A percentile compares a stretch with the other conserved stretches of the same genome.
phyloP scores from a whole-genome alignment of 2,113 vertebrate genomes.

The Cyprinodon brontotheroides region DNA sequence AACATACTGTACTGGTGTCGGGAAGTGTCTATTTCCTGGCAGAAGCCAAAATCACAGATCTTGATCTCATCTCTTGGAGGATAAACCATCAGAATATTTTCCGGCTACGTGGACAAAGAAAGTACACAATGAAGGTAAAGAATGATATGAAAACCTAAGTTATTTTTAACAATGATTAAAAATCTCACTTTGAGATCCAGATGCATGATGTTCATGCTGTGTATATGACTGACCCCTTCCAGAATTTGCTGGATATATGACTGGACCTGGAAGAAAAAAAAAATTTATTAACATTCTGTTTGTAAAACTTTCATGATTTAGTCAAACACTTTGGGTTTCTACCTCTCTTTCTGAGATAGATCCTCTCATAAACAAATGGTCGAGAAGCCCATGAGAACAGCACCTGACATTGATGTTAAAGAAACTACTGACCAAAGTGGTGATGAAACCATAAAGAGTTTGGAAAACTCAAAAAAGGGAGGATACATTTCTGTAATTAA shows the following conservation, averaged over 20 bases:
- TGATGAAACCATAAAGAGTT: neutral
- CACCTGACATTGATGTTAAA: slow-evolving; percentile 82
- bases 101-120: slow-evolving; percentile 76
- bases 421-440: slow-evolving; percentile 25
- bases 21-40: slow-evolving; percentile 85
- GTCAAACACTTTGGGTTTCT: neutral
- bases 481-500: slow-evolving; percentile 94
- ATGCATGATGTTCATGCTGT: slow-evolving; percentile 88
- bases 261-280: slow-evolving; percentile 80
- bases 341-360: slow-evolving; percentile 90
- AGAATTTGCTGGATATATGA: slow-evolving; percentile 90
- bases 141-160: neutral
- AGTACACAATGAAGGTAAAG: neutral
- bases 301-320: neutral
- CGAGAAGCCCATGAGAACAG: slow-evolving; percentile 88
- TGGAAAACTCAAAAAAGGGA: neutral
- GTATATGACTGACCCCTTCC: slow-evolving; percentile 90
- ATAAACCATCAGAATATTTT: slow-evolving; percentile 94
- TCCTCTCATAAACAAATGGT: slow-evolving; percentile 87
- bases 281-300: neutral
- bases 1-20: slow-evolving; percentile 89
- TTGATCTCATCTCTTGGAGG: slow-evolving; percentile 91
- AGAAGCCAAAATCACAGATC: slow-evolving; percentile 97
- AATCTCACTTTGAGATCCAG: slow-evolving; percentile 91
- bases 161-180: neutral